Evolutionary conservation across 2,797 vertebrate species (phyloP).

Genomic region (Vultur gryphus): DNA sequence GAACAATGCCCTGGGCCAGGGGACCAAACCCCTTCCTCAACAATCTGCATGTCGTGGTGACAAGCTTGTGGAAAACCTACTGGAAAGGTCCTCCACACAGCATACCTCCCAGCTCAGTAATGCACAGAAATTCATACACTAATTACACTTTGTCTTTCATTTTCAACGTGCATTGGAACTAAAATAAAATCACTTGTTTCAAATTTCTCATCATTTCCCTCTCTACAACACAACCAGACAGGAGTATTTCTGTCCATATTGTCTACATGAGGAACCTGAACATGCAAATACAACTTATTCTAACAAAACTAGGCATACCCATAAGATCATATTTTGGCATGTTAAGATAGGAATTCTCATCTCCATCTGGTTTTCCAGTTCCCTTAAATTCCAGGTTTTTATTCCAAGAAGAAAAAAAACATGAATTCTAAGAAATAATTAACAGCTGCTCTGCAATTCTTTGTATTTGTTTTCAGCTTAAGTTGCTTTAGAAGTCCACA

Average conservation of each 20-base stretch:
- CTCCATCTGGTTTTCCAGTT: not conserved
- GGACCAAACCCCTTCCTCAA: not conserved
- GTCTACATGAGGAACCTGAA: not conserved
- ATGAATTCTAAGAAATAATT: not conserved
- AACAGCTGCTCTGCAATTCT: not conserved
- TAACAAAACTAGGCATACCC: not conserved
- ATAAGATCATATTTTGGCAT: not conserved
- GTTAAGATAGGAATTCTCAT: not conserved
- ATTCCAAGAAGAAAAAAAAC: not conserved
- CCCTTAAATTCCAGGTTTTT: not conserved
- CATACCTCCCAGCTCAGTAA: not conserved
- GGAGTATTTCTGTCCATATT: not conserved
- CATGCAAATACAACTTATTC: not conserved
- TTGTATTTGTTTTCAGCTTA: not conserved
- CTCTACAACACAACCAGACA: not conserved
- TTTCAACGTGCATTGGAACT: not conserved
- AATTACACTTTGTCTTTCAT: not conserved
- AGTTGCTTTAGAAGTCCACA: not conserved
- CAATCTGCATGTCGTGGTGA: fast-evolving
- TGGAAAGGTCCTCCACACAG: not conserved
- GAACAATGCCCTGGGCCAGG: not conserved
- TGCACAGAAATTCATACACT: not conserved
- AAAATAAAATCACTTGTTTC: not conserved
- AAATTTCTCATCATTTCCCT: not conserved
- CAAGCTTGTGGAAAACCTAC: not conserved